Evolutionary conservation across 2,797 vertebrate species (phyloP).

Genomic region (Limosa lapponica): DNA sequence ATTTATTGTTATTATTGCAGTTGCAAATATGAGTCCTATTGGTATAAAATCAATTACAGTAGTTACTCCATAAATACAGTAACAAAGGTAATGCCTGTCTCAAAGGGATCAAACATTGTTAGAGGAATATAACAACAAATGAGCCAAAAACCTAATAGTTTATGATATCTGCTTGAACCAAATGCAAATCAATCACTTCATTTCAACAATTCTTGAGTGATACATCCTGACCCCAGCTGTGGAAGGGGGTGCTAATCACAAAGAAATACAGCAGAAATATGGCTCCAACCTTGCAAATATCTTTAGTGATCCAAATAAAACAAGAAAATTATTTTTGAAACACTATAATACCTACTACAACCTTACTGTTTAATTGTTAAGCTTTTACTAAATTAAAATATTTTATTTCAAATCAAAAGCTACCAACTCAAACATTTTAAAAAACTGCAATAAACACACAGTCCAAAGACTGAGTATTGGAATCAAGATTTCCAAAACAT

Average conservation of each 20-base stretch:
- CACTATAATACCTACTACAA: background rate
- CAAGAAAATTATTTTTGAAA: background rate
- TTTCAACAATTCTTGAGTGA: background rate
- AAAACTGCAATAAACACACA: background rate
- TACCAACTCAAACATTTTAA: background rate
- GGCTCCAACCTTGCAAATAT: background rate
- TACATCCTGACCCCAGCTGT: background rate
- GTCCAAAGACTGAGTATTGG: background rate
- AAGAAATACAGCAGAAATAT: background rate
- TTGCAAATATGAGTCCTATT: background rate
- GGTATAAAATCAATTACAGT: background rate
- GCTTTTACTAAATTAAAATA: background rate
- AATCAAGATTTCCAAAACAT: background rate
- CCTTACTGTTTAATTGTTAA: background rate
- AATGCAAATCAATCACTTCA: background rate
- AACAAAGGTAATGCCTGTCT: background rate
- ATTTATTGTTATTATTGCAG: background rate
- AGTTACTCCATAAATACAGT: background rate
- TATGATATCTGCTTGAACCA: background rate
- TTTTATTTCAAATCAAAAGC: background rate
- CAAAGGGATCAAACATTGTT: background rate
- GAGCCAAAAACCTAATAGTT: background rate
- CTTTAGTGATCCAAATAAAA: background rate
- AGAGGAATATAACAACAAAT: background rate
- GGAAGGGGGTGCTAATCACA: background rate